phyloP scores from a whole-genome alignment of 2,888 invertebrate genomes.

The Trichopoda pennipes region DNA sequence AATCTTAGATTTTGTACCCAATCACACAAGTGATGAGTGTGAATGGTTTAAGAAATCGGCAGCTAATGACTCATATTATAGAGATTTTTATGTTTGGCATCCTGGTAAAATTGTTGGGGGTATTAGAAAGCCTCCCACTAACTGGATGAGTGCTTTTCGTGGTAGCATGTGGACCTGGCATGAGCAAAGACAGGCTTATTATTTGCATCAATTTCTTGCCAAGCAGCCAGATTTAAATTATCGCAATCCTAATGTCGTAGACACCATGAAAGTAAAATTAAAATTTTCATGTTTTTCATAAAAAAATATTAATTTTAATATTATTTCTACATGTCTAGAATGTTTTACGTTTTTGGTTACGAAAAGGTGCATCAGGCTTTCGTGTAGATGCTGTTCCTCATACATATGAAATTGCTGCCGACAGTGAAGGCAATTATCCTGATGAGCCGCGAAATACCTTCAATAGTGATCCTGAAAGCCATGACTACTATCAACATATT shows the following conservation, averaged over 20 bases:
- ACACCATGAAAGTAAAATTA: conserved; percentile 81
- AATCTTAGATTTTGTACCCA: conserved; percentile 82
- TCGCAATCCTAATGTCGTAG: conserved; percentile 81
- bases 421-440: conserved; percentile 75
- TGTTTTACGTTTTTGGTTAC: conserved; percentile 88
- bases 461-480: conserved; percentile 81
- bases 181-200: conserved; percentile 83
- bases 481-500: conserved; percentile 82
- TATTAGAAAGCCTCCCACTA: conserved; percentile 80
- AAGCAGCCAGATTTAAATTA: conserved; percentile 87
- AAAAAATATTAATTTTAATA: background rate
- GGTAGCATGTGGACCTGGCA: conserved; percentile 85
- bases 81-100: conserved; percentile 90
- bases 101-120: conserved; percentile 78
- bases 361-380: conserved; percentile 90
- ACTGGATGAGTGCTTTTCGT: conserved; percentile 82
- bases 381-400: conserved; percentile 85
- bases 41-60: conserved; percentile 90
- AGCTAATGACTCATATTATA: conserved; percentile 83
- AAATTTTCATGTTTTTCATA: background rate
- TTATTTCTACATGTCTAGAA: conserved; percentile 76
- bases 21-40: conserved; percentile 87
- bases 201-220: conserved; percentile 84
- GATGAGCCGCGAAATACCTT: conserved; percentile 83
- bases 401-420: conserved; percentile 74